These are phyloP conservation scores for Pygocentrus nattereri DNA, from an alignment of 2,797 vertebrate genomes.

Conservation along the genomic window DNA sequence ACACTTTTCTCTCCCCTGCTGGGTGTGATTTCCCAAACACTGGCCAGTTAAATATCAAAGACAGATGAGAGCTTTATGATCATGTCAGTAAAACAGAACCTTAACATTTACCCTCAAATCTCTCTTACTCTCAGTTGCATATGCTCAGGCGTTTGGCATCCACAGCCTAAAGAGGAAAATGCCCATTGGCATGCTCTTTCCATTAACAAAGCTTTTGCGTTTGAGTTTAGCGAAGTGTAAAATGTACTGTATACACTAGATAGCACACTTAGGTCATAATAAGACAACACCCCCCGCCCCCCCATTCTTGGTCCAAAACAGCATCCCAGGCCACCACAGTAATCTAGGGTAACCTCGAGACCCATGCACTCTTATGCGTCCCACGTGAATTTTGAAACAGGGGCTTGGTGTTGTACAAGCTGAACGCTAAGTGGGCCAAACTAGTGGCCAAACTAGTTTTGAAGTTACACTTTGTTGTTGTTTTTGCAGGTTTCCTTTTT, in stretches of 20 bases:
- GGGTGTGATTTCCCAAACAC: constrained; percentile 53
- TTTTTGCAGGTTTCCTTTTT: neutral
- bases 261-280: neutral
- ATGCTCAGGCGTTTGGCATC: constrained; percentile 22
- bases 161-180: constrained; percentile 38
- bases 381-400: constrained; percentile 44
- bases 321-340: constrained; percentile 1
- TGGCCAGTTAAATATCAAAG: constrained; percentile 60
- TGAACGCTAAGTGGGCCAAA: constrained; percentile 54
- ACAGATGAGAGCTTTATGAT: constrained; percentile 60
- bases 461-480: constrained; percentile 59
- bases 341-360: constrained; percentile 59
- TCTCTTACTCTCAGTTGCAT: constrained; percentile 15
- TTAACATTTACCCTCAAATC: constrained; percentile 49
- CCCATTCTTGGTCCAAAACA: constrained; percentile 27
- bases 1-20: neutral
- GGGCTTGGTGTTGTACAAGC: constrained; percentile 30
- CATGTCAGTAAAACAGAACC: constrained; percentile 37
- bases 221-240: constrained; percentile 18
- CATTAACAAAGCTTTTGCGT: constrained; percentile 26
- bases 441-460: constrained; percentile 28
- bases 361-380: constrained; percentile 16
- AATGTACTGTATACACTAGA: neutral
- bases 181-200: constrained; percentile 33
- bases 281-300: constrained; percentile 1